phyloP scores from a whole-genome alignment of 2,113 vertebrate genomes.

The Callospermophilus lateralis region DNA sequence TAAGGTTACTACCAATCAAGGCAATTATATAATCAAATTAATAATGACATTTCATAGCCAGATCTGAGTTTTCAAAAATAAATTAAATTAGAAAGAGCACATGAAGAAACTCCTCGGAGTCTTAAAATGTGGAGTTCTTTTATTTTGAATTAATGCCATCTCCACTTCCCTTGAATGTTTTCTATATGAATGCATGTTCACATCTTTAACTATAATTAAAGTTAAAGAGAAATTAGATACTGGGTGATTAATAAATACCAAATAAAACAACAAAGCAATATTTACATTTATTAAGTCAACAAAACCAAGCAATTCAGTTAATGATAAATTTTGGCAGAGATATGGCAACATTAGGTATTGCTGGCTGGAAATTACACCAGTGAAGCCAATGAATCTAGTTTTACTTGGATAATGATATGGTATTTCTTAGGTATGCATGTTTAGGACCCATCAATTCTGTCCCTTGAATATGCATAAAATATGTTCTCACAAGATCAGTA shows the following conservation, averaged over 20 bases:
- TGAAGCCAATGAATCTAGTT: too few relatives aligned
- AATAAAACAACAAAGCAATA: background rate
- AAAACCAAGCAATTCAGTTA: background rate
- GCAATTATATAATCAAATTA: background rate
- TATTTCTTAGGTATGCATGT: background rate
- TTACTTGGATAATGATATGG: background rate
- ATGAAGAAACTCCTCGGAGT: background rate
- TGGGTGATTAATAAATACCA: background rate
- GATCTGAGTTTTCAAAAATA: background rate
- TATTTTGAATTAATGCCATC: background rate
- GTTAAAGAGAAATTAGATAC: background rate
- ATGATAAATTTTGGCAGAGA: background rate
- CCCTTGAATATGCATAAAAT: background rate
- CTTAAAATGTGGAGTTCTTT: background rate
- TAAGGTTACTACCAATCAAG: background rate
- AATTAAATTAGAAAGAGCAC: background rate
- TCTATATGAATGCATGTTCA: background rate
- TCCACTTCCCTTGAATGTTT: background rate
- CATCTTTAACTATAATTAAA: background rate
- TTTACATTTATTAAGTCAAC: background rate
- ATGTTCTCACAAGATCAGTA: background rate
- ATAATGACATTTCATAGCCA: background rate
- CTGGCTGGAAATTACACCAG: background rate
- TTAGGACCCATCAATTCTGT: too few relatives aligned
- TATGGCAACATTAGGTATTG: background rate